Base-by-base conservation (phyloP, 2,888 invertebrate species). In the Metacarcinus magister region DNA sequence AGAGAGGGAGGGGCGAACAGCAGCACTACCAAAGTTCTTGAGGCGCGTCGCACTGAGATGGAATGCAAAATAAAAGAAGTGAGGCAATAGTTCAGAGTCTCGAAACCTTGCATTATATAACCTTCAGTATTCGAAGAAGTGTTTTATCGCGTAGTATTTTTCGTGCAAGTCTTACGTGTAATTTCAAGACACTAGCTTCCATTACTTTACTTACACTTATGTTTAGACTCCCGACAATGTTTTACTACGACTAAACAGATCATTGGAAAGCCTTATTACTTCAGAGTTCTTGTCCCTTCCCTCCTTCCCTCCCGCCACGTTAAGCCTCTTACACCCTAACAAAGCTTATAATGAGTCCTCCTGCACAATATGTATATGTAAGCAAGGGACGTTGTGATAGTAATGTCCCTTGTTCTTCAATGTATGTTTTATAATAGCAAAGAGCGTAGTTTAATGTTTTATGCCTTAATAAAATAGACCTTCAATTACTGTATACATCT, bases 11-110 rank as follows among this genome's bases (percentile, higher is more conserved):
- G 39, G 0, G 10, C 16, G 87, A 39, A 39, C 39, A 87, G 87
- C 39, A 87, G 87, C 39, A 75, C n/a, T 75, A 16, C 87, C 75
- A 60, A 87, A 39, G 87, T 87, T 87, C 87, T 87, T 39, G 87
- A 87, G 39, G 87, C 32, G 82, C 16, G 87, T 39, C 32, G 16
- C 87, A 13, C 87, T n/a, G 39, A 16, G 13, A 1, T 39, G 87
- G 32, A 87, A 87, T 87, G 87, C 39, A 87, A 39, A 87, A 87
- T 87, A 87, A 87, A 39, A 87, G 39, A 16, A 87, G 39, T 87
- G 39, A 87, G 39, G 87, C 87, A 32, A 87, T 16, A 87, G 87
- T 39, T 87, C 13, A 87, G 87, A 16, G 87, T 87, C 87, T 39
- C 87, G 87, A 87, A 39, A 39, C 13, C 39, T 39, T 16, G 16